Evolutionary conservation across 2,888 invertebrate species (phyloP).

Genomic region (Xestobium rufovillosum): DNA sequence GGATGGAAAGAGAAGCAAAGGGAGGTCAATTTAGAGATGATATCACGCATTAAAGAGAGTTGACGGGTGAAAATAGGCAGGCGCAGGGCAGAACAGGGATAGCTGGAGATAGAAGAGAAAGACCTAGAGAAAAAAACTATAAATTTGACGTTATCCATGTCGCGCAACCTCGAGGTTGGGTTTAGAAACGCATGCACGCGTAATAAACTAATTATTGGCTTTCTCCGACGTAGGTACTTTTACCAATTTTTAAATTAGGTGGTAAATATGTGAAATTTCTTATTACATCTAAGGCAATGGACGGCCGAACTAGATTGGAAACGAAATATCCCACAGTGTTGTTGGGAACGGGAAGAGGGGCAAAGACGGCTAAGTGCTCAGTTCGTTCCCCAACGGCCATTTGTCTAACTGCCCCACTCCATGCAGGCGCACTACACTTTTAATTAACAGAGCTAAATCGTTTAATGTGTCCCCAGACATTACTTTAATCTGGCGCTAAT

Average conservation of each 20-base stretch:
- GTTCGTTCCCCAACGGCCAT: constrained; percentile 38
- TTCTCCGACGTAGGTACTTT: constrained; percentile 9
- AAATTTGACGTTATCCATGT: too few relatives aligned
- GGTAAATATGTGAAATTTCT: neutral
- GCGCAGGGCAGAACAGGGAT: too few relatives aligned
- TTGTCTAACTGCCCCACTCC: constrained; percentile 34
- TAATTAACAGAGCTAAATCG: constrained; percentile 49
- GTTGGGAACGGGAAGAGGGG: constrained; percentile 20
- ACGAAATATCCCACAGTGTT: neutral
- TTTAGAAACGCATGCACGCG: too few relatives aligned
- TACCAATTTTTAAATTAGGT: constrained; percentile 5
- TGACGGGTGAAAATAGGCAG: too few relatives aligned
- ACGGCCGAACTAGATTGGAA: constrained; percentile 3
- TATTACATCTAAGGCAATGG: constrained; percentile 4
- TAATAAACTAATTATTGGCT: too few relatives aligned
- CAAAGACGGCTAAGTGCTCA: constrained; percentile 24
- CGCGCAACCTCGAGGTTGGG: too few relatives aligned
- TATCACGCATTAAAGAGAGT: too few relatives aligned
- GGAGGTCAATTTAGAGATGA: too few relatives aligned
- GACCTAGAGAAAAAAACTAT: too few relatives aligned
- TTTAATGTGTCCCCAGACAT: constrained; percentile 55
- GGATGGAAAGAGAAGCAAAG: too few relatives aligned
- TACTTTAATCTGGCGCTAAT: constrained; percentile 59
- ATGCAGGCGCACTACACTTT: constrained; percentile 42
- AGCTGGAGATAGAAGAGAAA: too few relatives aligned